phyloP scores from a whole-genome alignment of 2,888 invertebrate species.

The Sicus ferrugineus region DNA sequence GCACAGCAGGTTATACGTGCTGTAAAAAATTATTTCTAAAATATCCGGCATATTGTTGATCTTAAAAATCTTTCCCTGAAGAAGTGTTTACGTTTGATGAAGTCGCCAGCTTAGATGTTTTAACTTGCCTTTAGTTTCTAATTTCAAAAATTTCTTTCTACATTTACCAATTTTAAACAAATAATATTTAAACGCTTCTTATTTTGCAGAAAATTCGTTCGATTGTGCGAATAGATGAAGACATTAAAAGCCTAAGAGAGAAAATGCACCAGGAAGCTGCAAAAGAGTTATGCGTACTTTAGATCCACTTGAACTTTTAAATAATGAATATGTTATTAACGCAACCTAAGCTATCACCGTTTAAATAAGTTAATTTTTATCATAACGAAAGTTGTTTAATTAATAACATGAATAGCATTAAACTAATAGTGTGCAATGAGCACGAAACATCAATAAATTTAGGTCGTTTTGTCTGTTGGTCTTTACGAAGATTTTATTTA shows the following conservation, averaged over 20 bases:
- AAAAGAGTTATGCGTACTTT: constrained; percentile 50
- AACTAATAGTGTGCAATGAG: neutral
- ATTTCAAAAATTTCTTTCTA: too few species aligned
- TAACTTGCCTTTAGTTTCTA: too few species aligned
- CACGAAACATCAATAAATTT: neutral
- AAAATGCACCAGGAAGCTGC: constrained; percentile 75
- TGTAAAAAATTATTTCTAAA: too few species aligned
- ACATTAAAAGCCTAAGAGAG: constrained; percentile 77
- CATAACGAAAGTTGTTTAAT: neutral
- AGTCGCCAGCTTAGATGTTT: too few species aligned
- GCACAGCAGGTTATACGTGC: too few species aligned
- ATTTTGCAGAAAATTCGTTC: constrained; percentile 82
- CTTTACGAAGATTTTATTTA: neutral
- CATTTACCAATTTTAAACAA: too few species aligned
- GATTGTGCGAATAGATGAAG: constrained; percentile 85
- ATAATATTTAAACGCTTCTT: too few species aligned
- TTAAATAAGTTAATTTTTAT: neutral
- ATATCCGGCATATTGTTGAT: too few species aligned
- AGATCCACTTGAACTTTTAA: neutral
- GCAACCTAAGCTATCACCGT: constrained; percentile 5
- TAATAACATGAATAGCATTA: neutral
- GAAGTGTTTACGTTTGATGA: too few species aligned
- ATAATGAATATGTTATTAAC: constrained; percentile 5
- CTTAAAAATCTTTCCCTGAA: too few species aligned
- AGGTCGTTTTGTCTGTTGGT: constrained; percentile 18